Conservation (phyloP, 1,140 invertebrate species). For the Manduca sexta region DNA sequence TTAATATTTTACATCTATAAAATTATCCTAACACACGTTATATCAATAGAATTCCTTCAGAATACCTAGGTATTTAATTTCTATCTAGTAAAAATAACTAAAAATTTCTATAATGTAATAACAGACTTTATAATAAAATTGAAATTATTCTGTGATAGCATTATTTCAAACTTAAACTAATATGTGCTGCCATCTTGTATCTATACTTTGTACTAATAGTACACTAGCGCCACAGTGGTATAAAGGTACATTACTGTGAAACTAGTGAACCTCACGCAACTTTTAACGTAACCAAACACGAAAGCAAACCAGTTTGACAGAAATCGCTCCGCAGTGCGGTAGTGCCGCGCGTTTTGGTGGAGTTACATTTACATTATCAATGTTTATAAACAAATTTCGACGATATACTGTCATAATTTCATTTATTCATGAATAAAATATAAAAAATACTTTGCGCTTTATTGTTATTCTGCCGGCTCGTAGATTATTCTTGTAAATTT, state of each 20-base stretch:
- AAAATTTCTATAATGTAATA: neutral
- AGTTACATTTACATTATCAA: slow-evolving; percentile 51
- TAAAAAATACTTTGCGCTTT: slow-evolving; percentile 14
- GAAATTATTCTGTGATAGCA: neutral
- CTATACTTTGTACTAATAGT: no score
- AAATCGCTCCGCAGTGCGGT: slow-evolving; percentile 25
- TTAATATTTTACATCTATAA: no score
- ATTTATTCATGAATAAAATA: slow-evolving; percentile 39
- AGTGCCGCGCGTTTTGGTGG: slow-evolving; percentile 28
- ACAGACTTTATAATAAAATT: neutral
- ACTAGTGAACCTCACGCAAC: neutral
- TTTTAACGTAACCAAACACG: slow-evolving; percentile 4
- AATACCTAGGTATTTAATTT: no score
- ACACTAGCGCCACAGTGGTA: neutral
- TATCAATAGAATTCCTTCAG: no score
- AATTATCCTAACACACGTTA: no score
- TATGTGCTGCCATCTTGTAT: no score
- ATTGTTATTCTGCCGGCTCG: slow-evolving; percentile 24
- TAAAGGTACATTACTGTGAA: neutral
- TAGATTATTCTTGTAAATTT: slow-evolving; percentile 41
- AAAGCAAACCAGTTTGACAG: slow-evolving; percentile 48
- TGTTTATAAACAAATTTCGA: slow-evolving; percentile 58
- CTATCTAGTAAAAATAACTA: no score
- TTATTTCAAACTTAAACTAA: no score
- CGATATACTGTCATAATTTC: slow-evolving; percentile 16